Evolutionary conservation across 2,888 invertebrate genomes (phyloP).

Genomic region (Congeria kusceri): DNA sequence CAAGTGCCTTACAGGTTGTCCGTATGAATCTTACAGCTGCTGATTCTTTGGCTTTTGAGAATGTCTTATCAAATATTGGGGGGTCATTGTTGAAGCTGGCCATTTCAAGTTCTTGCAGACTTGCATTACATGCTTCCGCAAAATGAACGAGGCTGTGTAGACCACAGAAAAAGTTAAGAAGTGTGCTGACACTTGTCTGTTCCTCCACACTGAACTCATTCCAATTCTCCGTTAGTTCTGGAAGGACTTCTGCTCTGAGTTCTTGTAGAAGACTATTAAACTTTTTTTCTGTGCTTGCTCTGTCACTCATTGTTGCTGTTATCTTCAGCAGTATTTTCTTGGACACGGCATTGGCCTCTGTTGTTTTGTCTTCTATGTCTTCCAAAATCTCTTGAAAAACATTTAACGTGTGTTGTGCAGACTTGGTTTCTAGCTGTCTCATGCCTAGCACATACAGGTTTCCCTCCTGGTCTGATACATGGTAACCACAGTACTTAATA

Average conservation of each 20-base stretch:
- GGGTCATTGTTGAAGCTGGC: constrained; percentile 19
- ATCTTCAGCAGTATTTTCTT: constrained; percentile 36
- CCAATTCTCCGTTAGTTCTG: constrained; percentile 50
- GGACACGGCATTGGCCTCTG: constrained; percentile 1
- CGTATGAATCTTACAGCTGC: constrained; percentile 19
- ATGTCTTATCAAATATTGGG: constrained; percentile 32
- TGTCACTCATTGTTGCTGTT: constrained; percentile 44
- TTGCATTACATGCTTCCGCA: constrained; percentile 48
- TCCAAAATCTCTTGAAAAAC: constrained; percentile 17
- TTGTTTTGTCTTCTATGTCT: constrained; percentile 20
- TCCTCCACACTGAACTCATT: constrained; percentile 35
- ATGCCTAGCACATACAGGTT: constrained; percentile 30
- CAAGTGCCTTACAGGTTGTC: constrained; percentile 38
- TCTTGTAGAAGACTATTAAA: constrained; percentile 58
- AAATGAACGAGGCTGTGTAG: constrained; percentile 60
- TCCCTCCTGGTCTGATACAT: constrained; percentile 26
- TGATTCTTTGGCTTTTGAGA: constrained; percentile 23
- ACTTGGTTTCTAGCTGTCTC: constrained; percentile 14
- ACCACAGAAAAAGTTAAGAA: constrained; percentile 68
- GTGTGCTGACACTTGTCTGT: constrained; percentile 27
- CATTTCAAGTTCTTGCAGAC: constrained; percentile 13
- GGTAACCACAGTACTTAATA: constrained; percentile 22
- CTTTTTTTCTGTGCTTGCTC: constrained; percentile 33
- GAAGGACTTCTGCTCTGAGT: constrained; percentile 46
- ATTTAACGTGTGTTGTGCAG: constrained; percentile 22